Conservation (phyloP, 2,888 invertebrate genomes). For the Halictus ligatus region DNA sequence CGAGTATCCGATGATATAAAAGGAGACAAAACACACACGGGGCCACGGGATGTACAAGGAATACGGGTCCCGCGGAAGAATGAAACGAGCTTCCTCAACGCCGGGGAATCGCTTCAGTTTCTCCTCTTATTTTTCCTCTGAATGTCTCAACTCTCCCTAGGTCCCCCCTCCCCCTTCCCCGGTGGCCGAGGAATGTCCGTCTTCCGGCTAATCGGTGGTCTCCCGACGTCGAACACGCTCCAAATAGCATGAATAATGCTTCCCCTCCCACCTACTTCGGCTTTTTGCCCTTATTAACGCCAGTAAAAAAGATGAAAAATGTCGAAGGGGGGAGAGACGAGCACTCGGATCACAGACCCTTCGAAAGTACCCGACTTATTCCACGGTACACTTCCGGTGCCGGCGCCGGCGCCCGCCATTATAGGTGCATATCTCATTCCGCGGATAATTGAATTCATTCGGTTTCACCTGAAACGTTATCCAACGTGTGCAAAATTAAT, state of each 20-base stretch:
- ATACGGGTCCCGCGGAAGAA: slow-evolving; percentile 71
- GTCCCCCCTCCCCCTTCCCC: too few species aligned
- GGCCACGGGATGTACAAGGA: slow-evolving; percentile 53
- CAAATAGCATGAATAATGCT: slow-evolving; percentile 56
- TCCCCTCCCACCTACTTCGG: not conserved
- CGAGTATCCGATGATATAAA: slow-evolving; percentile 77
- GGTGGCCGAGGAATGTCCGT: slow-evolving; percentile 6
- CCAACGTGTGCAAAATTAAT: slow-evolving; percentile 44
- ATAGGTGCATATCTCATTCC: slow-evolving; percentile 34
- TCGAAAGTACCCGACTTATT: slow-evolving; percentile 17
- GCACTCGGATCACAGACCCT: not conserved
- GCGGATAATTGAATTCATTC: slow-evolving; percentile 53
- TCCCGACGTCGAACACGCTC: slow-evolving; percentile 49
- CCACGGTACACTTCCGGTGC: not conserved
- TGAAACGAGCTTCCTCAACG: slow-evolving; percentile 75
- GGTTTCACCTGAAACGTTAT: slow-evolving; percentile 28
- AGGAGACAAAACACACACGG: slow-evolving; percentile 77
- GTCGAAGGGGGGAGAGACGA: not conserved
- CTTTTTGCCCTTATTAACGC: slow-evolving; percentile 46
- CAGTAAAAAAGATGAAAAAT: not conserved
- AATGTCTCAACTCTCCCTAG: slow-evolving; percentile 54
- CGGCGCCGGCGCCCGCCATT: slow-evolving; percentile 1
- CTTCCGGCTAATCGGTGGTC: slow-evolving; percentile 58
- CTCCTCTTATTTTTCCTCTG: slow-evolving; percentile 66
- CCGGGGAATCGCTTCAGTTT: slow-evolving; percentile 60